Percentiles rank a stretch among this genome's conserved stretches.
phyloP scores from a whole-genome alignment of 2,797 vertebrate genomes.

The Chelidonichthys spinosus region DNA sequence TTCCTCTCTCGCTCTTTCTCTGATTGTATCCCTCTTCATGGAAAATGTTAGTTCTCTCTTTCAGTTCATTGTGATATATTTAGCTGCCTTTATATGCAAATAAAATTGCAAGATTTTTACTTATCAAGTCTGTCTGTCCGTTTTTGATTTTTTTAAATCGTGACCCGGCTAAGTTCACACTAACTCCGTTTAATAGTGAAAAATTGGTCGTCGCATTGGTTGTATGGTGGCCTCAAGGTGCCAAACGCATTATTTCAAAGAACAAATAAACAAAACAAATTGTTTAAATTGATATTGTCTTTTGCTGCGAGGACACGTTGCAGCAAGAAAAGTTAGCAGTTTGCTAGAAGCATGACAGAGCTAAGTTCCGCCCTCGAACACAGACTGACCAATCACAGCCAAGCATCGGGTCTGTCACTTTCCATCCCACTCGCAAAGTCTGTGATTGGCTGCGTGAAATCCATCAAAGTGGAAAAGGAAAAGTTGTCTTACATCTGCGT shows the following conservation, averaged over 20 bases:
- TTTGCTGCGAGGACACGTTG: no score
- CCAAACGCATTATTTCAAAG: not conserved
- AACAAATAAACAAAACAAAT: not conserved
- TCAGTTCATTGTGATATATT: slow-evolving; percentile 99
- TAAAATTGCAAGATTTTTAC: slow-evolving; percentile 99
- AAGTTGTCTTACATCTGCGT: no score
- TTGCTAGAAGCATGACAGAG: no score
- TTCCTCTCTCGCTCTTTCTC: slow-evolving; percentile 75
- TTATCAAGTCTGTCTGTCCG: slow-evolving; percentile 54
- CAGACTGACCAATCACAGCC: no score
- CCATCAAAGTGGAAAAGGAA: no score
- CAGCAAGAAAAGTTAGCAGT: not conserved
- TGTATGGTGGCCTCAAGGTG: not conserved
- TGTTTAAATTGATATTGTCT: no score
- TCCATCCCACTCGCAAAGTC: no score
- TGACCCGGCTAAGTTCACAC: not conserved
- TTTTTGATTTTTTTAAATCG: slow-evolving; percentile 14
- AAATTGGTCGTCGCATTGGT: not conserved
- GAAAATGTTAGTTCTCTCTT: slow-evolving; percentile 92
- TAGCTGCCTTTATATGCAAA: slow-evolving; percentile 99
- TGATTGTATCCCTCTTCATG: slow-evolving; percentile 92
- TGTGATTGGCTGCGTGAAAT: no score
- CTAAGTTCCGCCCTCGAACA: no score
- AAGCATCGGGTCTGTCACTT: no score
- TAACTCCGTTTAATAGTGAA: not conserved